Conservation (phyloP, 2,888 invertebrate species). For the Fissipunctia ypsillon region DNA sequence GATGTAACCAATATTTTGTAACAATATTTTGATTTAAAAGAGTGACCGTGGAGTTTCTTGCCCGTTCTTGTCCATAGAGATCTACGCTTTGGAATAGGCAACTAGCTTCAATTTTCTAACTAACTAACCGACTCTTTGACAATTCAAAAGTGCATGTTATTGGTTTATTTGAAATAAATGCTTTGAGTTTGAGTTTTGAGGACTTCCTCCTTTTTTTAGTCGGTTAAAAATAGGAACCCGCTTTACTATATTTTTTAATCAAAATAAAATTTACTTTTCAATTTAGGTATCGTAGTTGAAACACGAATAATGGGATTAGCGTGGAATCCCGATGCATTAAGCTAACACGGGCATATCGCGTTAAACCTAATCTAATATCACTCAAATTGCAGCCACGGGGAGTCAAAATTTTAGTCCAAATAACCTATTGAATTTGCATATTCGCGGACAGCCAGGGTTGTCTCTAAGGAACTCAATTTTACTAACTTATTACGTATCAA, state of each 20-base stretch:
- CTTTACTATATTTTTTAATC: not conserved
- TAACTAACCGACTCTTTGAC: no score
- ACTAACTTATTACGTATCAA: no score
- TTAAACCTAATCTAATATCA: slow-evolving; percentile 68
- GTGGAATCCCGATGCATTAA: slow-evolving; percentile 54
- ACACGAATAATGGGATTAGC: slow-evolving; percentile 29
- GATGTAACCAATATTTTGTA: no score
- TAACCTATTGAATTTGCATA: slow-evolving; percentile 73
- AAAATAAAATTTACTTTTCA: slow-evolving; percentile 4
- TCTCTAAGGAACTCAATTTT: not conserved
- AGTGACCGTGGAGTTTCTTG: no score
- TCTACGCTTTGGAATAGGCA: no score
- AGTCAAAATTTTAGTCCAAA: slow-evolving; percentile 71
- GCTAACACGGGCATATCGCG: slow-evolving; percentile 60
- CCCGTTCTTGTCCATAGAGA: no score
- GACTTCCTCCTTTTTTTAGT: no score
- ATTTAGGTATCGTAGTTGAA: slow-evolving; percentile 4
- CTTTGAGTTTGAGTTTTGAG: no score
- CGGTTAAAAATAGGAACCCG: not conserved
- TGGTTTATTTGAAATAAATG: no score
- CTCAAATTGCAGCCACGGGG: slow-evolving; percentile 62
- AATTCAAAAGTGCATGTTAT: no score
- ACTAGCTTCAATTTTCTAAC: no score
- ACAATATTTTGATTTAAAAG: no score
- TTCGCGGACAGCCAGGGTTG: slow-evolving; percentile 67